Evolutionary conservation across 2,888 invertebrate genomes (phyloP).

Genomic region (Drosophila barbarae): DNA sequence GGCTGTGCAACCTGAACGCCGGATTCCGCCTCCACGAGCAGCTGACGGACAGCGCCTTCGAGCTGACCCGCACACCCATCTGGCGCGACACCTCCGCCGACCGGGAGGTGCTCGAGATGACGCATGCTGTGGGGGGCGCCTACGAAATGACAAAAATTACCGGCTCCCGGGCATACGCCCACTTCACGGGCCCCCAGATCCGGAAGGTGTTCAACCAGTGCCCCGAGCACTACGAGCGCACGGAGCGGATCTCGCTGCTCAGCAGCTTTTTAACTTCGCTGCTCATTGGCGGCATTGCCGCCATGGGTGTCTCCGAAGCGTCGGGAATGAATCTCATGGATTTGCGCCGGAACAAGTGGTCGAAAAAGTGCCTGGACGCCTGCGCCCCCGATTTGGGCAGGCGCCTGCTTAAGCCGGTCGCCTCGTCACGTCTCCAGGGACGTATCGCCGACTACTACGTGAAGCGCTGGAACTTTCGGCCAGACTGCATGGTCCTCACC

Average conservation of each 20-base stretch:
- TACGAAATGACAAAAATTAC: slow-evolving; percentile 39
- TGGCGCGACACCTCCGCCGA: slow-evolving; percentile 30
- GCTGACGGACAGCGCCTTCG: slow-evolving; percentile 42
- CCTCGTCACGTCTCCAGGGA: slow-evolving; percentile 86
- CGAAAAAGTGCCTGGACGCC: slow-evolving; percentile 84
- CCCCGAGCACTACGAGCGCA: slow-evolving; percentile 32
- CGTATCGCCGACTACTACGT: slow-evolving; percentile 88
- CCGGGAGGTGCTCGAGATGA: slow-evolving; percentile 30
- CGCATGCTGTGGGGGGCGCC: slow-evolving; percentile 25
- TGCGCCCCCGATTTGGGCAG: slow-evolving; percentile 85
- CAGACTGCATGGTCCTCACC: slow-evolving; percentile 88
- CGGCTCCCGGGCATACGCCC: slow-evolving; percentile 38
- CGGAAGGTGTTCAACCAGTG: slow-evolving; percentile 30
- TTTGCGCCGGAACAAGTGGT: slow-evolving; percentile 88
- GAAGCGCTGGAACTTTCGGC: slow-evolving; percentile 89
- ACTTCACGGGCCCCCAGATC: slow-evolving; percentile 51
- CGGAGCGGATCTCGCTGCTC: slow-evolving; percentile 51
- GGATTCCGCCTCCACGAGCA: slow-evolving; percentile 51
- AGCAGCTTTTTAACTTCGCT: slow-evolving; percentile 58
- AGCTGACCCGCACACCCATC: slow-evolving; percentile 6
- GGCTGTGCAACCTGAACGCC: slow-evolving; percentile 50
- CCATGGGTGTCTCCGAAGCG: slow-evolving; percentile 54
- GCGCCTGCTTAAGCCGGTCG: slow-evolving; percentile 85
- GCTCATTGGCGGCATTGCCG: slow-evolving; percentile 51
- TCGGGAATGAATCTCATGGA: slow-evolving; percentile 83